A percentile compares a stretch with the other conserved stretches of the same genome.
Evolutionary conservation across 2,797 vertebrate species (phyloP).

Genomic region (Rachycentron canadum): DNA sequence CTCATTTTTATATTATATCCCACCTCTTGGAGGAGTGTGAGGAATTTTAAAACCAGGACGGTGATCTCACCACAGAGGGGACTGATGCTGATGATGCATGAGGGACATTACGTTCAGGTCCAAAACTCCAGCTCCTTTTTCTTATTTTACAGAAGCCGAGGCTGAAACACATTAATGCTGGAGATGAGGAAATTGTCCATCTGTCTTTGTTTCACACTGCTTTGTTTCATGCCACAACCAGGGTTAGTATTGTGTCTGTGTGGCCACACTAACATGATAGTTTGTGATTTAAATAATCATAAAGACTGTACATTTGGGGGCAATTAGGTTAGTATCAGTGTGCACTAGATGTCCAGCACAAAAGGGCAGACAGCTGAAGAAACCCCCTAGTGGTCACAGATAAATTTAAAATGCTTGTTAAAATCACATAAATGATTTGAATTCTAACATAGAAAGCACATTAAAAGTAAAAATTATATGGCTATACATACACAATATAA

Average conservation of each 20-base stretch:
- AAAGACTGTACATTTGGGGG: not conserved
- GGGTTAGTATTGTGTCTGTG: not conserved
- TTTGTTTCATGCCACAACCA: not conserved
- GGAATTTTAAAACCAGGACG: constrained; percentile 73
- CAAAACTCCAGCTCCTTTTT: constrained; percentile 73
- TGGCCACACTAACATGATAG: not conserved
- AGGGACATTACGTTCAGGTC: constrained; percentile 79
- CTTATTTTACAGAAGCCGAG: constrained; percentile 70
- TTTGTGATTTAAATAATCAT: not conserved
- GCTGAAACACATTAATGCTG: constrained; percentile 36
- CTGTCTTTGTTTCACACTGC: constrained; percentile 31
- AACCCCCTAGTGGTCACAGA: not conserved
- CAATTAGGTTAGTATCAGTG: not conserved
- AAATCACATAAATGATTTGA: not conserved
- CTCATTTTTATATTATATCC: constrained; percentile 62
- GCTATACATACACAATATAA: not conserved
- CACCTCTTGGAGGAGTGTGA: constrained; percentile 75
- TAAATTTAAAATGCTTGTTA: not conserved
- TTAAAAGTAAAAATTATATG: not conserved
- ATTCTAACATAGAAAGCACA: not conserved
- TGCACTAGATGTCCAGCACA: not conserved
- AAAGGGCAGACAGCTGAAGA: not conserved
- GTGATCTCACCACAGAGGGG: constrained; percentile 77
- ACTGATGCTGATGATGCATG: constrained; percentile 76
- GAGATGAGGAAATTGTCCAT: constrained; percentile 37